Base-by-base conservation (phyloP, 2,113 vertebrate species). In the Cynocephalus volans region DNA sequence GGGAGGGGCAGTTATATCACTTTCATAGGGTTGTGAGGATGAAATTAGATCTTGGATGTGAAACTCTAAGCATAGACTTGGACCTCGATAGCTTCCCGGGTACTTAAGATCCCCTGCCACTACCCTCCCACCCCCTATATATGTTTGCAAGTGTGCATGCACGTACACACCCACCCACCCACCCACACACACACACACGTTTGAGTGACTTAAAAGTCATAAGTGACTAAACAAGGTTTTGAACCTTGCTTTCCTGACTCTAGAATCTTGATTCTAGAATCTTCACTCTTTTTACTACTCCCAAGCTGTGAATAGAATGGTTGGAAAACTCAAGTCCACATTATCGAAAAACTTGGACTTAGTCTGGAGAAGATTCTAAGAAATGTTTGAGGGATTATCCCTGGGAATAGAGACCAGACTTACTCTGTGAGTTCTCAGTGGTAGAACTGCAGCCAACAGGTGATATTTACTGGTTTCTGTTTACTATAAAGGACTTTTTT, bases 401-500 rank as follows among this genome's bases (percentile, higher is more conserved):
- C 23, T 28, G 56, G 7, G 11, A 69, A 72, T 1, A 80, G 41
- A 90, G 18, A 88, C 24, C 15, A 89, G 93, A 48, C 9, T 64
- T 88, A 24, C 31, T 80, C 56, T 93, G 19, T 92, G 85, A 36
- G 79, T 88, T 72, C 56, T 89, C 62, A 90, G 41, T 62, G 72
- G 41, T 45, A 75, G 52, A 93, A 84, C 1, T 65, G 67, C 10
- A 33, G n/a, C n/a, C 92, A 69, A 58, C 45, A 36, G 9, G 17
- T 83, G 77, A 17, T 24, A 56, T 12, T 31, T 33, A 36, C 75
- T 28, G 41, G 24, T n/a, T 79, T 85, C 80, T 73, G 45, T 36
- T 60, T 50, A 33, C 23, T 21, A 14, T 23, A 79, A 77, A 88
- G 80, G 67, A 64, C n/a, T 80, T 91, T 50, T n/a, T 90, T 13